These are phyloP conservation scores for Brachypteracias leptosomus DNA, from an alignment of 2,113 vertebrate genomes.

Conservation along the genomic window DNA sequence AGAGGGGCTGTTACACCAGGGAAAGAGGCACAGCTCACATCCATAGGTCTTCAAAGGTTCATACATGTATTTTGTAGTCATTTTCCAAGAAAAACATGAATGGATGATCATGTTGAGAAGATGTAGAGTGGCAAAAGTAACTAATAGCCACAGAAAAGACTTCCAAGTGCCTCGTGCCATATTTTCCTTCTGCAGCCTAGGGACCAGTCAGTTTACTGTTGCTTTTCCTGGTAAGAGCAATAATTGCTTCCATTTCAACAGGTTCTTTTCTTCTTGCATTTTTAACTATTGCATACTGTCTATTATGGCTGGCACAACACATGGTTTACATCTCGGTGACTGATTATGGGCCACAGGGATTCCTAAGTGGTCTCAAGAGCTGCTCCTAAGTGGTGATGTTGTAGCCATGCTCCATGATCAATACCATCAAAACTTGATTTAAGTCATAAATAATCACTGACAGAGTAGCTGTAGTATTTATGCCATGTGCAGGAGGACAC, in stretches of 20 bases:
- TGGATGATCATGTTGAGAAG: neutral
- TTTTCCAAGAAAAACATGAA: neutral
- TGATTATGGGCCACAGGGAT: neutral
- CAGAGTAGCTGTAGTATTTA: neutral
- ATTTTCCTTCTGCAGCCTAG: neutral
- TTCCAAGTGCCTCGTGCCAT: neutral
- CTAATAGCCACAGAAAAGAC: neutral
- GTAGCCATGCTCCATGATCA: neutral
- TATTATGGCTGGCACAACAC: neutral
- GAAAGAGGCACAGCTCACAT: neutral
- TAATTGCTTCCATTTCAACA: neutral
- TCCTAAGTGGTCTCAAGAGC: neutral
- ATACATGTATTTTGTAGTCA: neutral
- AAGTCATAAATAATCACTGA: too few species aligned
- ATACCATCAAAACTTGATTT: neutral
- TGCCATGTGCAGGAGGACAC: neutral
- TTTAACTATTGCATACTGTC: neutral
- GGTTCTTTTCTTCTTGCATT: neutral
- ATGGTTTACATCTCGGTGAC: neutral
- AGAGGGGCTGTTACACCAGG: neutral
- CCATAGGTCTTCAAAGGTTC: neutral
- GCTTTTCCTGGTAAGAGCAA: neutral
- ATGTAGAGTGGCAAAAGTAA: neutral
- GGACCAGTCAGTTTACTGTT: neutral
- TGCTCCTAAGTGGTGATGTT: neutral